phyloP scores from a whole-genome alignment of 2,888 invertebrate genomes.

The Fissipunctia ypsillon region DNA sequence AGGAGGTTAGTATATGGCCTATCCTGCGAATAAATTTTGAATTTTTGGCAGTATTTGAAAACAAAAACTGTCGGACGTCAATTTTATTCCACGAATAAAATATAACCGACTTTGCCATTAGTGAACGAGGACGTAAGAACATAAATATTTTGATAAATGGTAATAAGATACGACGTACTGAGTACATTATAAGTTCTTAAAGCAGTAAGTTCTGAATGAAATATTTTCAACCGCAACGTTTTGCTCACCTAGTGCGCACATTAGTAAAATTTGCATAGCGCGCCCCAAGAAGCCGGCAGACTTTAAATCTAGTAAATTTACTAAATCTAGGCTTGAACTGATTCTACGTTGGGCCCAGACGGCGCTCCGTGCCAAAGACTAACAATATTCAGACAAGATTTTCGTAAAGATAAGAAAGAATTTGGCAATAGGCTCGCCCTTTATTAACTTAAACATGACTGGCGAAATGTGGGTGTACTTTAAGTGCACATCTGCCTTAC shows the following conservation, averaged over 20 bases:
- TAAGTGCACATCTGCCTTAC: no score
- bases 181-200: background rate
- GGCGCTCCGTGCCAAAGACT: conserved; percentile 76
- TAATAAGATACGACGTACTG: no score
- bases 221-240: conserved; percentile 56
- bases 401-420: background rate
- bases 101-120: no score
- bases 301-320: conserved; percentile 89
- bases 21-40: no score
- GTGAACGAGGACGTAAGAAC: no score
- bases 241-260: conserved; percentile 70
- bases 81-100: no score
- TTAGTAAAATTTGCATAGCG: conserved; percentile 84
- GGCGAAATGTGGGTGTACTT: no score
- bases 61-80: no score
- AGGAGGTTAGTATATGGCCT: no score
- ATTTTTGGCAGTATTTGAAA: no score
- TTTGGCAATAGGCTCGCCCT: background rate
- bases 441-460: no score
- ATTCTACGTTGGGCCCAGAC: conserved; percentile 83
- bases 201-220: no score
- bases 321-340: conserved; percentile 88
- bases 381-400: conserved; percentile 57
- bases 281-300: conserved; percentile 85
- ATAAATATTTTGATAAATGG: background rate